phyloP scores from a whole-genome alignment of 2,888 invertebrate genomes.

The Cryptosula pallasiana region DNA sequence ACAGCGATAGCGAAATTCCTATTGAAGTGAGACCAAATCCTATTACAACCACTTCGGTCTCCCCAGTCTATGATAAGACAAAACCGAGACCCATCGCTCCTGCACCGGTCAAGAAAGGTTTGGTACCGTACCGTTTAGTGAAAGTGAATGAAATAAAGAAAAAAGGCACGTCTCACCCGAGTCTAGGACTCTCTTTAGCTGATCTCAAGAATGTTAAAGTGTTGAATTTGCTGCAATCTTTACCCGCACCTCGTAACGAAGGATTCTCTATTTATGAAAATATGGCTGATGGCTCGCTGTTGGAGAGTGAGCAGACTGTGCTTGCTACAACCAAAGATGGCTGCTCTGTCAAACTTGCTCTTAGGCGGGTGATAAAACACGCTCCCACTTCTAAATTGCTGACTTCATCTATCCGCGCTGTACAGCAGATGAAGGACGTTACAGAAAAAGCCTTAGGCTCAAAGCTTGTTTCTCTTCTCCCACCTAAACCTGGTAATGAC shows the following conservation, averaged over 20 bases:
- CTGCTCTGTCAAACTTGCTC: not conserved
- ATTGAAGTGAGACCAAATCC: not conserved
- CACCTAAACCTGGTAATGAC: too few relatives aligned
- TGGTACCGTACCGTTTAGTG: slow-evolving; percentile 2
- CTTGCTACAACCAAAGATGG: not conserved
- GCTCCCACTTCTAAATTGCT: not conserved
- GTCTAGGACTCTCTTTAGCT: not conserved
- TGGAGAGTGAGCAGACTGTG: not conserved
- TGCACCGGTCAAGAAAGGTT: not conserved
- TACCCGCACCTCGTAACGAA: not conserved
- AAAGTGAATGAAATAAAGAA: not conserved
- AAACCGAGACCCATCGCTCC: not conserved
- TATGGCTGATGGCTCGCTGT: not conserved
- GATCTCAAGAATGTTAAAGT: not conserved
- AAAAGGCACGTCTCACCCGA: not conserved
- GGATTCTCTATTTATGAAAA: not conserved
- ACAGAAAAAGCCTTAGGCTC: too few relatives aligned
- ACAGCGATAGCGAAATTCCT: not conserved
- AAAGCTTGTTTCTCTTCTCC: too few relatives aligned
- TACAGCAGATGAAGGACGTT: too few relatives aligned
- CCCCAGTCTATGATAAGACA: not conserved
- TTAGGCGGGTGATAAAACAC: not conserved
- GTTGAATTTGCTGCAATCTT: not conserved
- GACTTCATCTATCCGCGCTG: not conserved
- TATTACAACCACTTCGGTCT: not conserved